Evolutionary conservation across 2,888 invertebrate species (phyloP).

Genomic region (Lochmaea capreae): DNA sequence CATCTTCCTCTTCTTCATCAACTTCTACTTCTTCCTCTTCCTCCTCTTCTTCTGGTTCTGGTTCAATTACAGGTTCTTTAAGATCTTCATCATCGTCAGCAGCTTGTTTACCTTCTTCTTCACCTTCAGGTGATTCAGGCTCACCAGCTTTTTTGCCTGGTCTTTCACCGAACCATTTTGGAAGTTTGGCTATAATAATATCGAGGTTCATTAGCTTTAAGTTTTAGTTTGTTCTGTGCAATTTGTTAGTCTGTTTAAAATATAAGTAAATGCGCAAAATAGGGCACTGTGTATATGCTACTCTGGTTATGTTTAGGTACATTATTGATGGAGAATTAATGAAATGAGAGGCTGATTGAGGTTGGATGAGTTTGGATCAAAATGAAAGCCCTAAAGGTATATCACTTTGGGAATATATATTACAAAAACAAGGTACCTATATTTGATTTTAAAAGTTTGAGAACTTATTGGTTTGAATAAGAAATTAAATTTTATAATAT

Average conservation of each 20-base stretch:
- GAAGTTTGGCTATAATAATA: constrained; percentile 80
- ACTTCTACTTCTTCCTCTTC: constrained; percentile 78
- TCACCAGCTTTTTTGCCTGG: constrained; percentile 93
- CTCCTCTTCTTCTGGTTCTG: constrained; percentile 80
- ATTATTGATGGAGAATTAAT: background rate
- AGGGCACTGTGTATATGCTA: background rate
- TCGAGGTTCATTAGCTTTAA: constrained; percentile 46
- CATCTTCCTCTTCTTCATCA: constrained; percentile 82
- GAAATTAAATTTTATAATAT: too few relatives aligned
- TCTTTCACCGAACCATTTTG: constrained; percentile 96
- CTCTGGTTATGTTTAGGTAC: background rate
- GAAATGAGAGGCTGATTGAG: background rate
- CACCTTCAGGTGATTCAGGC: constrained; percentile 90
- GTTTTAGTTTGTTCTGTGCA: background rate
- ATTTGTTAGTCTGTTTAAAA: background rate
- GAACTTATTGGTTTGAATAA: too few relatives aligned
- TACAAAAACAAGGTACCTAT: too few relatives aligned
- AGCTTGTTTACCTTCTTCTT: constrained; percentile 86
- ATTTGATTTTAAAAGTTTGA: too few relatives aligned
- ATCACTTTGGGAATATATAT: too few relatives aligned
- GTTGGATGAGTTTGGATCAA: background rate
- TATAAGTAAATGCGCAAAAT: background rate
- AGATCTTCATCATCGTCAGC: constrained; percentile 75
- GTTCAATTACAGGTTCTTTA: constrained; percentile 72
- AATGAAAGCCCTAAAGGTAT: background rate